Base-by-base conservation (phyloP, 1,140 invertebrate genomes). In the Maconellicoccus hirsutus region DNA sequence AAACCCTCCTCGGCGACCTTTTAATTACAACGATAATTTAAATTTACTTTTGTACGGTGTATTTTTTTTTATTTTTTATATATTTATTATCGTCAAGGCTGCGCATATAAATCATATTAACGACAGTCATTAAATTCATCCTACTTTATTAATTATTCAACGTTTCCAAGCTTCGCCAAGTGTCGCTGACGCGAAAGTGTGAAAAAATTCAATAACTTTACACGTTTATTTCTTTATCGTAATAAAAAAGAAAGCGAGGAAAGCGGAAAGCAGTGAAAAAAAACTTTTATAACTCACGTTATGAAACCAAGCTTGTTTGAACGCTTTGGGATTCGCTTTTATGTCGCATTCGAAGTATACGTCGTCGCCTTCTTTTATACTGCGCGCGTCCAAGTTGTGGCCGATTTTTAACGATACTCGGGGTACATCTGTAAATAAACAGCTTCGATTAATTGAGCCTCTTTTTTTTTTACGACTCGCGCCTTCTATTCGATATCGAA, bases 271-370 rank as follows among this genome's bases (percentile, higher is more conserved):
- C 3, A 33, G 12, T 6, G 3, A 33, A 12, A 6, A 33, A 33
- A 33, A 33, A 3, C 12, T 3, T 33, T 33, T 33, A 33, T 33
- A 19, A 84, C 88, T 89, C 83, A 92, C 91, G 75, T 90, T 87
- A 78, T 92, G 90, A 79, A 86, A 92, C 90, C 90, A 93, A 70
- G 88, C 85, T 69, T 92, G 84, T 76, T 89, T 87, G 77, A 90
- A 89, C 10, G 86, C 85, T 77, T 88, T 89, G 0, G 91, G 91
- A 82, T 91, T 92, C 12, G 90, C 86, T 75, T 85, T 84, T 63
- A 93, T 89, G 71, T 85, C 85, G 79, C 90, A 82, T 70, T 82
- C 80, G 71, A 81, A 81, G 71, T 80, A 81, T 12, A 77, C 76
- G 59, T 77, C 76, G 77, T 90, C 89, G 2, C 89, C 89, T 80